Conservation (phyloP, 2,113 vertebrate genomes). For the Thermophis baileyi region DNA sequence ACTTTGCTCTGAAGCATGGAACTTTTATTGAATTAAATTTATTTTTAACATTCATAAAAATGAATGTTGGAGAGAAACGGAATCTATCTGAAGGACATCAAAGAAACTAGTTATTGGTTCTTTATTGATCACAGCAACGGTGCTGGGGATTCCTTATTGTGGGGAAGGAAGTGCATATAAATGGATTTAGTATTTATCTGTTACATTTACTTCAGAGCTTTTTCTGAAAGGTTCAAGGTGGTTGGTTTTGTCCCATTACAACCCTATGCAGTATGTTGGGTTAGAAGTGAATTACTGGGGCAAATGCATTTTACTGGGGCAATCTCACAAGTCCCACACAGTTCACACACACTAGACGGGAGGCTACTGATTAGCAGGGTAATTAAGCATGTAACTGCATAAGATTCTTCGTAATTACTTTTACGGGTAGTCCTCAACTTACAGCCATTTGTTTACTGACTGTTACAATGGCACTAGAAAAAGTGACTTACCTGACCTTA, state of each 20-base stretch:
- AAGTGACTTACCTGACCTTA: no score
- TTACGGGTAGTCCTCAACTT: no score
- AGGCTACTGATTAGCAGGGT: no score
- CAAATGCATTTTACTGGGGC: no score
- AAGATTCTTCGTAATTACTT: no score
- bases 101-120: not conserved
- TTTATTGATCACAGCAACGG: not conserved
- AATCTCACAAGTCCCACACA: no score
- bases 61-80: not conserved
- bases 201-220: not conserved
- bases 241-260: not conserved
- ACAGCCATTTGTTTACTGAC: no score
- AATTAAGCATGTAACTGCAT: no score
- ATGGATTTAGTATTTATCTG: not conserved
- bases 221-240: not conserved
- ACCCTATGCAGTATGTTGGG: not conserved
- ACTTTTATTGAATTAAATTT: not conserved
- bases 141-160: not conserved
- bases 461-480: no score
- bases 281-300: not conserved
- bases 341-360: no score
- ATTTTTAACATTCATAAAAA: not conserved
- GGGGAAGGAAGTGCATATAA: not conserved
- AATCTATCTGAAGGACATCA: not conserved
- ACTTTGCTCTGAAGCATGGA: not conserved